Base-by-base conservation (phyloP, 1,140 invertebrate genomes). In the Maconellicoccus hirsutus region DNA sequence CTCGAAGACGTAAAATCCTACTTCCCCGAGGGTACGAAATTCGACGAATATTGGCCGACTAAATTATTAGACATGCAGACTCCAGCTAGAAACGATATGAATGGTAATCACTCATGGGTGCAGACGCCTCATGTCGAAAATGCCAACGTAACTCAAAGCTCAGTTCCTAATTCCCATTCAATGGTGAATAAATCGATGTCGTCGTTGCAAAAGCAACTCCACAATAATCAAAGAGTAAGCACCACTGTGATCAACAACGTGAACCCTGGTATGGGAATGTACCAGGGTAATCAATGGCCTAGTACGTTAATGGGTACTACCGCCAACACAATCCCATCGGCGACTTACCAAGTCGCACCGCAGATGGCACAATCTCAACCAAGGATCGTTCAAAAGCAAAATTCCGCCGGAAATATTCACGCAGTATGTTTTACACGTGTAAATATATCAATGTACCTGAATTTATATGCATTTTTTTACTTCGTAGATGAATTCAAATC, bases 1-100 rank as follows among this genome's bases (percentile, higher is more conserved):
- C 82, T 94, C 72, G 87, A 87, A 39, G 92, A 94, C 78, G 92
- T 96, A 75, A 92, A 92, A 77, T 89, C 89, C 77, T 93, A 94
- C 77, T 94, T 94, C 75, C 91, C 92, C 1, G 88, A 89, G 22
- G 90, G 90, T 8, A 93, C 92, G 1, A 84, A 88, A 61, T 94
- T 94, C 78, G 91, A 94, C 76, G 91, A 93, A 73, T 94, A 93
- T 79, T 94, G 92, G 92, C 91, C 92, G 6, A 89, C 86, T 75
- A 92, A 92, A 81, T 87, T 91, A 69, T 85, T 90, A 59, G 89
- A 91, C 73, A 87, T 85, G 4, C 82, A 91, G 10, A 79, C 89
- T 29, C 81, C 89, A 74, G 85, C 82, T 21, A 66, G 72, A 0
- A 74, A 74, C 29, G 70, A 69, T 0, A 14, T 70, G 1, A 70